Conservation (phyloP, 2,113 vertebrate species). For the Beaufortia kweichowensis region DNA sequence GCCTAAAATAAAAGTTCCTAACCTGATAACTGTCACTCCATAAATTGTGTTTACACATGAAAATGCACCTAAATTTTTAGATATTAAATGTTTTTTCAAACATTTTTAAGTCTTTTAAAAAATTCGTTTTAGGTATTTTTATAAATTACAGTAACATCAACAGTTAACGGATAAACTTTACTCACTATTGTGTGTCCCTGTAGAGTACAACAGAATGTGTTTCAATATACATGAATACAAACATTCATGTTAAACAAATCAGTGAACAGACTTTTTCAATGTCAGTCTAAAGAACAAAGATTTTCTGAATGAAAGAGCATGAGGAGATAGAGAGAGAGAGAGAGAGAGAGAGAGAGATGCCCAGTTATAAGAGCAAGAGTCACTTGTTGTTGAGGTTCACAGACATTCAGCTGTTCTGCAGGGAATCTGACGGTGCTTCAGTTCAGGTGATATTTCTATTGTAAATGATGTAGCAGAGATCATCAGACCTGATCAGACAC, state of each 20-base stretch:
- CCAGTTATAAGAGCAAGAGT: slow-evolving; percentile 18
- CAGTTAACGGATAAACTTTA: no score
- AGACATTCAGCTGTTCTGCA: neutral
- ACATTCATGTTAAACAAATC: neutral
- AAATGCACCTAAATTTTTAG: no score
- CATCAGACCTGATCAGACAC: neutral
- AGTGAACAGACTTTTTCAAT: neutral
- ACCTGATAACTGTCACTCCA: no score
- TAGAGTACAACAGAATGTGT: no score
- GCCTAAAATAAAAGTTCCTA: no score
- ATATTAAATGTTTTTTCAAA: no score
- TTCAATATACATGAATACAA: neutral
- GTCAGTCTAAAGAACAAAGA: slow-evolving; percentile 17
- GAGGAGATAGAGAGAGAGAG: slow-evolving; percentile 12
- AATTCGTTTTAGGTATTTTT: no score
- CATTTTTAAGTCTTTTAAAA: no score
- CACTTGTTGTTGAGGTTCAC: neutral
- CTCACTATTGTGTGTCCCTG: no score
- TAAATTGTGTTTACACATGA: no score
- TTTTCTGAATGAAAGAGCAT: slow-evolving; percentile 2
- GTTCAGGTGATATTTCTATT: neutral
- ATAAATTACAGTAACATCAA: no score
- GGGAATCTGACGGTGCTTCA: neutral
- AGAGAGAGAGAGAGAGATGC: neutral
- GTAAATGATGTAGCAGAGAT: slow-evolving; percentile 5